Evolutionary conservation across 2,797 vertebrate genomes (phyloP).

Genomic region (Labroides dimidiatus): DNA sequence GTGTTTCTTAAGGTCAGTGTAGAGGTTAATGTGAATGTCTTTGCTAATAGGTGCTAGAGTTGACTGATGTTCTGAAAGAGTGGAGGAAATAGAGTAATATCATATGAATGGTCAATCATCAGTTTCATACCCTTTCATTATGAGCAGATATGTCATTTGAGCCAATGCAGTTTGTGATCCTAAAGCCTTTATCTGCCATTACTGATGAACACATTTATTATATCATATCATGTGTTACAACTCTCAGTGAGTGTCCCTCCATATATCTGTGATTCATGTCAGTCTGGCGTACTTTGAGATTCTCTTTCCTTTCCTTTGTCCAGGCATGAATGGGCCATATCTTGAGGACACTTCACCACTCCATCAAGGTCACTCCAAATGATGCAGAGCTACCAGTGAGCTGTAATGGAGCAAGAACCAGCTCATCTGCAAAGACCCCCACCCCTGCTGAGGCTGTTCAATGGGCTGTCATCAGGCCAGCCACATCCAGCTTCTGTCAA

Average conservation of each 20-base stretch:
- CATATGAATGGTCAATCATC: too few species aligned
- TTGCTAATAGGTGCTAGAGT: too few species aligned
- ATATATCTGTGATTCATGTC: neutral
- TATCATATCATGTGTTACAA: neutral
- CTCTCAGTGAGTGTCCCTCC: neutral
- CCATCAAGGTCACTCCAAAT: conserved; percentile 38
- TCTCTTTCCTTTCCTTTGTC: neutral
- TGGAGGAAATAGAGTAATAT: too few species aligned
- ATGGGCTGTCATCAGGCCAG: conserved; percentile 31
- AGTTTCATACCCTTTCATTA: too few species aligned
- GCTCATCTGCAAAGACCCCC: conserved; percentile 19
- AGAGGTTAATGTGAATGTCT: too few species aligned
- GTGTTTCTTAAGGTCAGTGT: too few species aligned
- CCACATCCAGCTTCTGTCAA: conserved; percentile 27
- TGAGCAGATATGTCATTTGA: too few species aligned
- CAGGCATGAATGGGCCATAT: conserved; percentile 10
- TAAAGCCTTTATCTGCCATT: too few species aligned
- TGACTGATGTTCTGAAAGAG: too few species aligned
- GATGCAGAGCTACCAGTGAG: conserved; percentile 8
- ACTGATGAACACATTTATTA: too few species aligned
- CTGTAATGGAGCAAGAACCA: conserved; percentile 10
- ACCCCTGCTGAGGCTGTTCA: conserved; percentile 31
- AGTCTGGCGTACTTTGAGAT: too few species aligned
- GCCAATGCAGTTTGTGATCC: too few species aligned
- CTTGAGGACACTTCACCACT: conserved; percentile 5